Base-by-base conservation (phyloP, 2,113 vertebrate genomes). In the Pogona vitticeps region DNA sequence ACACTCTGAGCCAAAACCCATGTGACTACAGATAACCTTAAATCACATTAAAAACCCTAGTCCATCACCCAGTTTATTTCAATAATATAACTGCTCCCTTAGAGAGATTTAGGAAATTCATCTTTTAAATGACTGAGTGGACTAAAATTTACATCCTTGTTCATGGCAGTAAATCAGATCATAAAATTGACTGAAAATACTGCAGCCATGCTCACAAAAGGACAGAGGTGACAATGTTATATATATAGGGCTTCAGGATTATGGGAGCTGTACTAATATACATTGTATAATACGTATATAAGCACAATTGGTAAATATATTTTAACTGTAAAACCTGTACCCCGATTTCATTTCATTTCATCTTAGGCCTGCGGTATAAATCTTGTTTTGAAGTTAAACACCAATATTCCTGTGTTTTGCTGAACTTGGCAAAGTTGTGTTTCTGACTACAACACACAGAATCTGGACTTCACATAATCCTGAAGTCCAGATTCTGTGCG, bases 91-190 rank as follows among this genome's bases (percentile, higher is more conserved):
- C 46, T 52, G 46, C 88, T 93, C 87, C 52, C 87, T 88, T 95
- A 76, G 90, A 88, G 88, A 91, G 87, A 36, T 70, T 95, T 89
- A 86, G 81, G 93, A 91, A 91, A 89, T 91, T 93, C 93, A 81
- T 80, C 92, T 87, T 94, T 90, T 94, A 95, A 93, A n/a, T n/a
- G n/a, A n/a, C n/a, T n/a, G n/a, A 82, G 73, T 89, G 28, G 91
- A 40, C 38, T 90, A 36, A n/a, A 95, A 90, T 83, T 83, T 81
- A 94, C 95, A 95, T 91, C 84, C 91, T 95, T 96, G 91, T 94
- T 95, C 95, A 92, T 88, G 82, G 94, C 90, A 93, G 87, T 46
- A 67, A 93, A 94, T 82, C 18, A 36, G 18, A 86, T 92, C 33
- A 91, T 84, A 87, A 91, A 96, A 96, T 88, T 86, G 90, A 92